Evolutionary conservation across 2,888 invertebrate species (phyloP), one percentile per base, ranked within the genome.

Genomic region (Chirona hameri): DNA sequence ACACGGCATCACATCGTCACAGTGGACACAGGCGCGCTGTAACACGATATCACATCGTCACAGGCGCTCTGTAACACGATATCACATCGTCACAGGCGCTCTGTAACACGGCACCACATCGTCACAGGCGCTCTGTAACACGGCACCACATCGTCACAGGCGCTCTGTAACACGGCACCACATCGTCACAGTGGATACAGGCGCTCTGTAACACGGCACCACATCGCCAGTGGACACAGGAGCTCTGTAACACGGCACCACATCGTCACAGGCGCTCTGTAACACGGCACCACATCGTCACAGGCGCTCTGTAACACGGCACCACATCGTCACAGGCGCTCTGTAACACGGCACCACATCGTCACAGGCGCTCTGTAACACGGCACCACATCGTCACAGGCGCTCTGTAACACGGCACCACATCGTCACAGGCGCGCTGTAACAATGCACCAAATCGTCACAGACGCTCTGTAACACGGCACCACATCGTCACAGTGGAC

Each of bases 361-460:
- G 15, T 21, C 39, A 39, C 39, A 39, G 39, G 39, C 39, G 39
- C 39, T 39, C 39, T 39, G 39, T 39, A 39, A 39, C 39, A 39
- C 39, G 39, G 39, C 39, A 39, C 39, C 39, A 39, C 39, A 39
- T 7, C 39, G 39, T 39, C 39, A 39, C 39, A n/a, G 39, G 94
- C 87, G 94, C 93, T 88, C 94, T 95, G 87, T 93, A 91, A 87
- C 96, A 96, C 39, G 87, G 92, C 92, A 0, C 93, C 91, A 21
- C 95, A 95, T 87, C 96, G 96, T 88, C 95, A 96, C 86, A 95
- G 94, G n/a, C n/a, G n/a, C n/a, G n/a, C n/a, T n/a, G n/a, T n/a
- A n/a, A n/a, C n/a, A n/a, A n/a, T 87, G 81, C 24, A 39, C 80
- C 82, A 82, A 80, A 18, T 83, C 79, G 52, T 57, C 60, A 24